Percentiles rank a stretch among this genome's conserved stretches.
Evolutionary conservation across 1,140 invertebrate species (phyloP).

Genomic region (Latrodectus geometricus): DNA sequence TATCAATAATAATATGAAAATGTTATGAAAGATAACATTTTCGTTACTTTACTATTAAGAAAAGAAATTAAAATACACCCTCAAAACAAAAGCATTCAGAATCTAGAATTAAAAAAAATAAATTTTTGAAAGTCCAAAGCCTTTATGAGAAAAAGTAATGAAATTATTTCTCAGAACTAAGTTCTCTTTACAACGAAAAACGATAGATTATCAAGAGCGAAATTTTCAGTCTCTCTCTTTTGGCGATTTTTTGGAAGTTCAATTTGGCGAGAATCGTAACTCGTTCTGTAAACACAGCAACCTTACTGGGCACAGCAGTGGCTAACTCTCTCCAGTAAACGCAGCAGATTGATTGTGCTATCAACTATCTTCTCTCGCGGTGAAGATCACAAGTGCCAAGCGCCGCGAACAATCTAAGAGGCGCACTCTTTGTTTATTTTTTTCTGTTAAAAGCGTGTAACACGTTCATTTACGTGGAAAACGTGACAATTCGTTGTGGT

Average conservation of each 20-base stretch:
- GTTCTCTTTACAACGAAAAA: neutral
- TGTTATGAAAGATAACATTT: no score
- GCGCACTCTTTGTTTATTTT: slow-evolving; percentile 12
- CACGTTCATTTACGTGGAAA: neutral
- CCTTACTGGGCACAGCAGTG: slow-evolving; percentile 11
- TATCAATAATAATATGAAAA: no score
- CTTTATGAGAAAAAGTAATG: neutral
- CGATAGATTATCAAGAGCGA: neutral
- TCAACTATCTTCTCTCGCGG: slow-evolving; percentile 12
- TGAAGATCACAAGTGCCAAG: neutral
- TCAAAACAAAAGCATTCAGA: neutral
- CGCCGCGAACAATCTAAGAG: slow-evolving; percentile 3
- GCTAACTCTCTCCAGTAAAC: slow-evolving; percentile 14
- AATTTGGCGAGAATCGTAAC: slow-evolving; percentile 6
- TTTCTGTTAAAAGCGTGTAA: slow-evolving; percentile 12
- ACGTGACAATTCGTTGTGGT: neutral
- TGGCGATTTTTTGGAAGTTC: neutral
- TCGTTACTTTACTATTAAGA: no score
- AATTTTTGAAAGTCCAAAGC: neutral
- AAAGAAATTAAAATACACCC: no score
- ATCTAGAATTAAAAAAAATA: neutral
- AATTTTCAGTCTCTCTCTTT: neutral
- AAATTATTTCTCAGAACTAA: neutral
- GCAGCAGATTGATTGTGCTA: slow-evolving; percentile 21
- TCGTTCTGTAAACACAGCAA: slow-evolving; percentile 36